Evolutionary conservation across 2,888 invertebrate species (phyloP), one percentile per base, ranked within the genome.

Genomic region (Trissonchulus sp.): DNA sequence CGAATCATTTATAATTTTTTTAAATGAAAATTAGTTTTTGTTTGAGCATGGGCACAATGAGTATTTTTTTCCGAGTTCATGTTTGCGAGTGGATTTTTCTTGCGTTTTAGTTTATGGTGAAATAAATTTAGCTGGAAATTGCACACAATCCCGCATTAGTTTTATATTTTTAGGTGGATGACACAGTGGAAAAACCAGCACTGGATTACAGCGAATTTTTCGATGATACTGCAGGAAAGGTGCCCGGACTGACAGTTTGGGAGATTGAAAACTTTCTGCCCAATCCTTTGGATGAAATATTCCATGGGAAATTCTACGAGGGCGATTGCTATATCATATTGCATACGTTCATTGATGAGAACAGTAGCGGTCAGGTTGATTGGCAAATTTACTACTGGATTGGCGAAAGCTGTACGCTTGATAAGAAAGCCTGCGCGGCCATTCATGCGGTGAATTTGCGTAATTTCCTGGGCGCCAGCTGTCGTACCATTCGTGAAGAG

Each of bases 311-410:
- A 86, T 99, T 99, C 87, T 99, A 97, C 84, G 96, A 98, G 86
- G 98, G 81, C 28, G 99, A 99, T 85, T 98, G 98, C 85, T 99
- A 99, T 86, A 97, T 99, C 80, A 89, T 99, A 68, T 86, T 98
- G 76, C 93, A 94, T 86, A 97, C 97, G 0, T 88, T 88, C 62
- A 86, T 91, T 62, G 93, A 93, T 73, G 89, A 90, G 81, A 83
- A 83, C 18, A 85, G 93, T 18, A 91, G 92, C 75, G 36, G 34
- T 18, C 71, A 69, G 34, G 86, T 97, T 2, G 89, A 90, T 75
- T 98, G 98, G 94, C 91, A 94, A 81, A 99, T 99, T 82, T 99
- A 91, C 87, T 99, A 97, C 86, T 99, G 98, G 99, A 99, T 99
- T 82, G 99, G 99, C 38, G 92, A 91, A 77, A 91, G 93, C 71